Evolutionary conservation across 2,113 vertebrate genomes (phyloP).

Genomic region (Petrocephalus microphthalmus): DNA sequence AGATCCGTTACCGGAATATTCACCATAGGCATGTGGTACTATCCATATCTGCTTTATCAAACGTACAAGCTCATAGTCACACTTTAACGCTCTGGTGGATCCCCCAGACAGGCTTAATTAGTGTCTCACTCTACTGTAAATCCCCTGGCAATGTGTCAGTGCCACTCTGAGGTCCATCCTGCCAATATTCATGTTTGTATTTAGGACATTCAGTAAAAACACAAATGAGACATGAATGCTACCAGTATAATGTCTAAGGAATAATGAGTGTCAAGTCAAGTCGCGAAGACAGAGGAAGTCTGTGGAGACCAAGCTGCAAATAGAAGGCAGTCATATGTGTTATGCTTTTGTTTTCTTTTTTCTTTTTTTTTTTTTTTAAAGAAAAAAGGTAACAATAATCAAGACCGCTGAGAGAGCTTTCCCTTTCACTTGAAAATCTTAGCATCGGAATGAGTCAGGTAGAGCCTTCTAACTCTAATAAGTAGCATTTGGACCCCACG

Average conservation of each 20-base stretch:
- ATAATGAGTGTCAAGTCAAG: neutral
- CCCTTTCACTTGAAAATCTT: neutral
- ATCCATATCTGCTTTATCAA: slow-evolving; percentile 23
- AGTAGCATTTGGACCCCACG: neutral
- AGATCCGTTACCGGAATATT: slow-evolving; percentile 33
- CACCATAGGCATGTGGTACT: neutral
- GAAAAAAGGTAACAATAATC: neutral
- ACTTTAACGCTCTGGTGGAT: neutral
- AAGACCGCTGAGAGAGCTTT: neutral
- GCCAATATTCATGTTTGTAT: neutral
- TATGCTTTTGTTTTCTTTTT: neutral
- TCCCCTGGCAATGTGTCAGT: neutral
- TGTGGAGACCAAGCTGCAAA: neutral
- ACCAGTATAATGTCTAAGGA: neutral
- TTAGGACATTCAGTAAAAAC: neutral
- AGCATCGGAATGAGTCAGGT: neutral
- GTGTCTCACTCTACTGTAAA: neutral
- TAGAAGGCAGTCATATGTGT: neutral
- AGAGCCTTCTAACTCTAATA: neutral
- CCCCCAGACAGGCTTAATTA: neutral
- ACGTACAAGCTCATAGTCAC: slow-evolving; percentile 30
- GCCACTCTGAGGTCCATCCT: neutral
- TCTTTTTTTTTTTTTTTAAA: no score
- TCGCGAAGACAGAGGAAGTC: neutral
- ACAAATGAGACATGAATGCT: neutral